Evolutionary conservation across 1,140 invertebrate genomes (phyloP).

Genomic region (Eriocheir sinensis): DNA sequence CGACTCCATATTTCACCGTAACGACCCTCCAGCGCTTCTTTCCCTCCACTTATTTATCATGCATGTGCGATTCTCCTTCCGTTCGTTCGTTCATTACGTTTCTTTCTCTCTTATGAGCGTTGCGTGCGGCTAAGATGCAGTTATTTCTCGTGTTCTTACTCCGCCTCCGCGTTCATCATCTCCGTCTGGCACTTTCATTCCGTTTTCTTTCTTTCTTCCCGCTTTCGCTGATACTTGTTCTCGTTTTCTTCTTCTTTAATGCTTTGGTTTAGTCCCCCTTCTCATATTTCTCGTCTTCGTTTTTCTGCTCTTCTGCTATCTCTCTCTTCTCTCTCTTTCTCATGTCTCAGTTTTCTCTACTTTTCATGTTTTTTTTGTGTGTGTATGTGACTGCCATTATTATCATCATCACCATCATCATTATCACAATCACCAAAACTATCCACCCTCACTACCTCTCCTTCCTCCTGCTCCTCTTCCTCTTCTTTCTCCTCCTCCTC

Average conservation of each 20-base stretch:
- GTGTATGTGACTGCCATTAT: too few species aligned
- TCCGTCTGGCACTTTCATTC: too few species aligned
- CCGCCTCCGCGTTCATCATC: not conserved
- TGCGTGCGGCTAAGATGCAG: not conserved
- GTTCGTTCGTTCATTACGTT: not conserved
- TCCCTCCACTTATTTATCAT: not conserved
- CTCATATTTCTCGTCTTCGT: not conserved
- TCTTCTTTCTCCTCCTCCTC: not conserved
- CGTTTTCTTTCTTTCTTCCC: not conserved
- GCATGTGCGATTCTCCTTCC: not conserved
- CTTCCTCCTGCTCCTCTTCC: not conserved
- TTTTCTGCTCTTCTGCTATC: not conserved
- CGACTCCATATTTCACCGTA: constrained; percentile 6
- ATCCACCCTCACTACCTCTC: too few species aligned
- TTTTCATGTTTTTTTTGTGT: too few species aligned
- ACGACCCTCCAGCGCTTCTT: constrained; percentile 8
- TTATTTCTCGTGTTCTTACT: constrained; percentile 11
- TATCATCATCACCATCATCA: too few species aligned
- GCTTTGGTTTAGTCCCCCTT: too few species aligned
- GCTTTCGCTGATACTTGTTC: not conserved
- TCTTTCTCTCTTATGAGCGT: not conserved
- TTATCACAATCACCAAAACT: too few species aligned
- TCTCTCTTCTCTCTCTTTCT: not conserved
- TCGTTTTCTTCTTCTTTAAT: not conserved
- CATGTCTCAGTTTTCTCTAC: too few species aligned